These are phyloP conservation scores for Galeopsomyia nigrocyanea DNA, from an alignment of 2,888 invertebrate species.

Conservation along the genomic window DNA sequence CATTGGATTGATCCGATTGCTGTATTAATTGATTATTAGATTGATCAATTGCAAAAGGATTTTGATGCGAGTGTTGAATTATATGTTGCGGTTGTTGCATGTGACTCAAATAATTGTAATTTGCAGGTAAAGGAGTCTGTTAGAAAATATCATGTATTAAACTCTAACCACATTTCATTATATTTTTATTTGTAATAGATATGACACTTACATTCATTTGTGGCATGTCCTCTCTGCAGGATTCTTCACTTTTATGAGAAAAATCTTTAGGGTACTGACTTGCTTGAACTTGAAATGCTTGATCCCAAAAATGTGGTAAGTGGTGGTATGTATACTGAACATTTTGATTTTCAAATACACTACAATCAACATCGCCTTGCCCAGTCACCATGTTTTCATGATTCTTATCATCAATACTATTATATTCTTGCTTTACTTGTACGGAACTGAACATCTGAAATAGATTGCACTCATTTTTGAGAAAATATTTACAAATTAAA, in stretches of 20 bases:
- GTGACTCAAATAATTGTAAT: conserved; percentile 48
- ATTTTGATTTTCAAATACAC: conserved; percentile 63
- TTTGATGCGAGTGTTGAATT: conserved; percentile 37
- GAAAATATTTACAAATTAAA: not conserved
- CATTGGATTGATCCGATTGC: conserved; percentile 47
- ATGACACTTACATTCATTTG: conserved; percentile 55
- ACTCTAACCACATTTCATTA: conserved; percentile 7
- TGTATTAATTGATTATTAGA: conserved; percentile 38
- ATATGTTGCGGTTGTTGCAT: conserved; percentile 34
- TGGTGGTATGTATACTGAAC: conserved; percentile 65
- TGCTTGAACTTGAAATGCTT: conserved; percentile 58
- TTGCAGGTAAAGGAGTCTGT: conserved; percentile 45
- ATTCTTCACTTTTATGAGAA: conserved; percentile 58
- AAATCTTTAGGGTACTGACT: conserved; percentile 59
- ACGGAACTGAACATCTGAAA: conserved; percentile 65
- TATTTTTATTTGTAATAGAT: not conserved
- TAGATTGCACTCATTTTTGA: not conserved
- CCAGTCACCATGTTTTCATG: conserved; percentile 56
- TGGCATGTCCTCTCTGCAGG: conserved; percentile 56
- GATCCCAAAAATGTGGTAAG: conserved; percentile 65
- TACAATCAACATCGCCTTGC: conserved; percentile 60
- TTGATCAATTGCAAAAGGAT: conserved; percentile 32
- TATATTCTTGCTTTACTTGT: conserved; percentile 66
- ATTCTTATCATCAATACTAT: conserved; percentile 59
- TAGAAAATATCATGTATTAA: conserved; percentile 30